phyloP scores from a whole-genome alignment of 2,113 vertebrate genomes.

The Hippocampus comes region DNA sequence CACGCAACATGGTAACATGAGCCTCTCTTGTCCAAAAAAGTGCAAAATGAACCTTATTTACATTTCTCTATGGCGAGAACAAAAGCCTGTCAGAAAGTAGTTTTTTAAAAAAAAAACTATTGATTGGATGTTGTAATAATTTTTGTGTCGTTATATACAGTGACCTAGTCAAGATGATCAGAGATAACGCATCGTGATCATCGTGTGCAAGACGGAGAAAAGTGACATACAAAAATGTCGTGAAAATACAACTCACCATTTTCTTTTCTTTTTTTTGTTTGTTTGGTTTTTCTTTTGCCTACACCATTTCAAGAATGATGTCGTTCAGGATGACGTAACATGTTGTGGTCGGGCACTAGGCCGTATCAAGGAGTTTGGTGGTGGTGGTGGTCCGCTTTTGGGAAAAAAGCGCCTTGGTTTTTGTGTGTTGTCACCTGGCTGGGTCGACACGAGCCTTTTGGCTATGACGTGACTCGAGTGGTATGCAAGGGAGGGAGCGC shows the following conservation, averaged over 20 bases:
- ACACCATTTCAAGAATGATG: background rate
- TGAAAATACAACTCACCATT: constrained; percentile 7
- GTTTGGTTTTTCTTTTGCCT: too few relatives aligned
- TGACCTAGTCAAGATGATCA: constrained; percentile 18
- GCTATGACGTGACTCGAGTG: constrained; percentile 5
- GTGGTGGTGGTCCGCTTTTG: background rate
- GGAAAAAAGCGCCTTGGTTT: constrained; percentile 38
- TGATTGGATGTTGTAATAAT: constrained; percentile 17
- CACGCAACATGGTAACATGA: constrained; percentile 44
- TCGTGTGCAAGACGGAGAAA: constrained; percentile 14
- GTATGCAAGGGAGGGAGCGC: background rate
- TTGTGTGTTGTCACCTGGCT: constrained; percentile 32
- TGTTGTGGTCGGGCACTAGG: too few relatives aligned
- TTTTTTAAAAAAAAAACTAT: background rate
- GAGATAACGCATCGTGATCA: constrained; percentile 19
- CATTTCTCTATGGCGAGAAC: constrained; percentile 15
- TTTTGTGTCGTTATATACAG: constrained; percentile 31
- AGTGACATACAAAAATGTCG: constrained; percentile 46
- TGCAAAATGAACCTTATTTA: constrained; percentile 54
- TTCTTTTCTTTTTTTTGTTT: too few relatives aligned
- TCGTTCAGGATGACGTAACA: background rate
- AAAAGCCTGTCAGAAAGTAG: background rate
- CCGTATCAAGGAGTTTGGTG: constrained; percentile 1
- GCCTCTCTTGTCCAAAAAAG: constrained; percentile 56
- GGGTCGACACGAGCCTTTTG: constrained; percentile 17